Conservation (phyloP, 2,888 invertebrate species). For the Ectemnius continuus region DNA sequence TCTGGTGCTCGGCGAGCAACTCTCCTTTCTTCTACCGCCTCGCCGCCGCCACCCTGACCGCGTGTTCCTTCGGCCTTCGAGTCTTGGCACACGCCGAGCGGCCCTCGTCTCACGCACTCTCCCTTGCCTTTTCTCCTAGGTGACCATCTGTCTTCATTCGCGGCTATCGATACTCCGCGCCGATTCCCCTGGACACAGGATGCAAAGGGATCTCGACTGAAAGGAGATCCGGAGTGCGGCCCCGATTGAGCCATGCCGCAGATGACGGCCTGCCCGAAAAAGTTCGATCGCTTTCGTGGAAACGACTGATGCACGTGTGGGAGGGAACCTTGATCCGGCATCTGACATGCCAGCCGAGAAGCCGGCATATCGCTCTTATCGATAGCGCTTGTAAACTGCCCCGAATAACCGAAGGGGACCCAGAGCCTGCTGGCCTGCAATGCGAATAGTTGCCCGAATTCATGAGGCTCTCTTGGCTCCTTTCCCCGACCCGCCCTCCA, state of each 20-base stretch:
- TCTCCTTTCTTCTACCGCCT: constrained; percentile 36
- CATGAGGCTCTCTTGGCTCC: background rate
- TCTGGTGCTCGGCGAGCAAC: constrained; percentile 60
- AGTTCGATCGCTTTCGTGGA: background rate
- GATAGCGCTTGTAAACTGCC: too few species aligned
- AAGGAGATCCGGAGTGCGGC: constrained; percentile 7
- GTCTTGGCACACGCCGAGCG: constrained; percentile 54
- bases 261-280: constrained; percentile 24
- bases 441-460: background rate
- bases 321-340: background rate
- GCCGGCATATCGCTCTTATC: background rate
- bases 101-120: constrained; percentile 30
- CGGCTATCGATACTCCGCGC: constrained; percentile 42
- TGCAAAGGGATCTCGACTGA: constrained; percentile 11
- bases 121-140: constrained; percentile 8
- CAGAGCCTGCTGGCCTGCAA: too few species aligned
- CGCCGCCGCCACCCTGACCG: constrained; percentile 27
- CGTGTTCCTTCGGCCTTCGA: constrained; percentile 37
- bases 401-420: too few species aligned
- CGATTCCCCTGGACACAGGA: constrained; percentile 37
- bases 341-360: background rate
- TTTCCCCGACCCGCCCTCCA: background rate
- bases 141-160: constrained; percentile 59
- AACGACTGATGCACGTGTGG: background rate
- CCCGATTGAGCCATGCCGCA: constrained; percentile 5